Evolutionary conservation across 2,888 invertebrate genomes (phyloP).

Genomic region (Nomada fucata): DNA sequence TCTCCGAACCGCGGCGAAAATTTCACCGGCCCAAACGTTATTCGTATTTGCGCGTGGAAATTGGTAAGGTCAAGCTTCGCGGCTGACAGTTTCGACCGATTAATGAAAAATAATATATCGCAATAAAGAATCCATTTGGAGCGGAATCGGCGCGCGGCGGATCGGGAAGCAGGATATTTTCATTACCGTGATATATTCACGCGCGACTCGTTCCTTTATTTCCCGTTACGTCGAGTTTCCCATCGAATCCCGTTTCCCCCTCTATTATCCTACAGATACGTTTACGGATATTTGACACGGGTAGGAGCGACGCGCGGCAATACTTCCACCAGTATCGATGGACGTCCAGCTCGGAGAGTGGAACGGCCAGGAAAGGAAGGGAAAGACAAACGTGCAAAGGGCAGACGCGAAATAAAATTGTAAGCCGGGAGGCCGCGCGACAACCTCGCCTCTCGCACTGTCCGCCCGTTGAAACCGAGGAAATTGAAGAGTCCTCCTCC

Average conservation of each 20-base stretch:
- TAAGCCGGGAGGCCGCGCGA: conserved; percentile 30
- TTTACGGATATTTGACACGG: conserved; percentile 37
- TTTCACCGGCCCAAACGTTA: conserved; percentile 37
- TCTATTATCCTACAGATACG: conserved; percentile 25
- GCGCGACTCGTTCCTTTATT: background rate
- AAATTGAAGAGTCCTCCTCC: conserved; percentile 72
- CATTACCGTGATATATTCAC: too few species aligned
- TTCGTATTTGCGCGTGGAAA: conserved; percentile 27
- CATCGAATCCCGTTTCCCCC: background rate
- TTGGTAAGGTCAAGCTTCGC: conserved; percentile 4
- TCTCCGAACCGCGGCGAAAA: conserved; percentile 35
- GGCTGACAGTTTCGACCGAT: background rate
- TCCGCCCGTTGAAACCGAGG: conserved; percentile 68
- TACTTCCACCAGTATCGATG: conserved; percentile 69
- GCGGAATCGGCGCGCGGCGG: too few species aligned
- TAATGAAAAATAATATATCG: background rate
- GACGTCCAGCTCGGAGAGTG: conserved; percentile 51
- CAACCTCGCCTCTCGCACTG: conserved; percentile 48
- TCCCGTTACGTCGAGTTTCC: background rate
- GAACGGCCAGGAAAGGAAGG: conserved; percentile 34
- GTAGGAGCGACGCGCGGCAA: conserved; percentile 50
- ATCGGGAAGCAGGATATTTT: too few species aligned
- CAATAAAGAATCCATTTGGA: background rate
- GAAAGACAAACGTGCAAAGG: too few species aligned
- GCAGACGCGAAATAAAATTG: conserved; percentile 46